A percentile compares a stretch with the other conserved stretches of the same genome.
These are phyloP conservation scores for Drosophila pandora DNA, from an alignment of 1,140 invertebrate genomes.

Conservation along the genomic window DNA sequence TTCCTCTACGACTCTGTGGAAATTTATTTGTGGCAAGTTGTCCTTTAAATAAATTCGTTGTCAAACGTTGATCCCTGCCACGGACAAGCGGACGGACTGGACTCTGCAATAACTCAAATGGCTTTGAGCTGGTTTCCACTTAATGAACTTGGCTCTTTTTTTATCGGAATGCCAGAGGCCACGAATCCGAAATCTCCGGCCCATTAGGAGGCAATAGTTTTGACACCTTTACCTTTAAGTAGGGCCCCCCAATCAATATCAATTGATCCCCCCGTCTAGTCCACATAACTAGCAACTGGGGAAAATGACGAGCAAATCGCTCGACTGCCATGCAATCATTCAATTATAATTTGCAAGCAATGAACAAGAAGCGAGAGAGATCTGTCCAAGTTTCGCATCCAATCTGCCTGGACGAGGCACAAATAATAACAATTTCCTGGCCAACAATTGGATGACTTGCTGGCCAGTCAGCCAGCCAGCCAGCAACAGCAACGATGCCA, in stretches of 20 bases:
- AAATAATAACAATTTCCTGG: constrained; percentile 62
- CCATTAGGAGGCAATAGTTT: constrained; percentile 66
- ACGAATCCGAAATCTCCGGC: background rate
- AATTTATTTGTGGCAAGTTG: constrained; percentile 80
- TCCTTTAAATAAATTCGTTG: constrained; percentile 82
- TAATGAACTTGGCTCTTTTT: constrained; percentile 72
- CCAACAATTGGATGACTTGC: constrained; percentile 74
- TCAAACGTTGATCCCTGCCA: constrained; percentile 53
- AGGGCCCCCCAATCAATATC: constrained; percentile 52
- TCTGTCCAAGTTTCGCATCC: constrained; percentile 44
- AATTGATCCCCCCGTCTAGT: constrained; percentile 49
- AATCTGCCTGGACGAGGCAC: constrained; percentile 41
- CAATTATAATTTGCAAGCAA: constrained; percentile 75
- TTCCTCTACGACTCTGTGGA: constrained; percentile 35
- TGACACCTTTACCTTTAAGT: constrained; percentile 64
- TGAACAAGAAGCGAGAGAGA: constrained; percentile 32
- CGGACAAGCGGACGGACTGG: constrained; percentile 21
- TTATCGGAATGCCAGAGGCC: constrained; percentile 5
- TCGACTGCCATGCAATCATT: constrained; percentile 75
- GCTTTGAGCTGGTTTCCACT: constrained; percentile 57
- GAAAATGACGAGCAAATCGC: constrained; percentile 77
- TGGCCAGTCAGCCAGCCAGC: background rate
- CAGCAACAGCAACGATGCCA: constrained; percentile 35
- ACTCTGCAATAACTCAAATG: constrained; percentile 64
- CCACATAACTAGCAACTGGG: constrained; percentile 43